Evolutionary conservation across 2,888 invertebrate species (phyloP).

Genomic region (Drosophila niveifrons): DNA sequence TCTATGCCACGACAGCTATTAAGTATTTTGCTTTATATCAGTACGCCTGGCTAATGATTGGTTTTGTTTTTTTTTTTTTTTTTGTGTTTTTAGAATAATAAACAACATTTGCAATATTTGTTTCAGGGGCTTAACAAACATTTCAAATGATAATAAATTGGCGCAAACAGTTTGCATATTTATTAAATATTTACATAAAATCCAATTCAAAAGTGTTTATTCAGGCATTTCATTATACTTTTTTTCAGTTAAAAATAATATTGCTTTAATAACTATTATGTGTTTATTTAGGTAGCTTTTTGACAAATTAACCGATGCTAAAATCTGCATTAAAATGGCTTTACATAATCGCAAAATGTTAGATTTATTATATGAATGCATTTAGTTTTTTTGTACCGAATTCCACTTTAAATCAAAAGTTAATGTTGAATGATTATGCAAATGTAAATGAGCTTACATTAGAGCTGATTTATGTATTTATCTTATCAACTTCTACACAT

Average conservation of each 20-base stretch:
- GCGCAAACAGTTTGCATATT: not conserved
- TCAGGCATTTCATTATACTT: not conserved
- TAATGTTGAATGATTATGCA: no score
- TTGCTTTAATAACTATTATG: constrained; percentile 1
- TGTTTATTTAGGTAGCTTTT: not conserved
- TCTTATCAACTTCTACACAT: not conserved
- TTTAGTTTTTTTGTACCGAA: no score
- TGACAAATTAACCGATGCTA: not conserved
- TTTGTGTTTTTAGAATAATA: not conserved
- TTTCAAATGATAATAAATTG: constrained; percentile 12
- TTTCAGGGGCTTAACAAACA: constrained; percentile 7
- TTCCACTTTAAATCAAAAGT: no score
- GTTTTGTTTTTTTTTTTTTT: not conserved
- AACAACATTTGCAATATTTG: constrained; percentile 5
- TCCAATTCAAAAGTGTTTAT: constrained; percentile 1
- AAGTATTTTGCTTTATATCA: not conserved
- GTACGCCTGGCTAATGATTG: not conserved
- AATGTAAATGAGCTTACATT: no score
- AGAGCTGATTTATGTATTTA: no score
- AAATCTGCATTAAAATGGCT: not conserved
- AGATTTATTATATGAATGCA: no score
- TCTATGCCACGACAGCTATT: not conserved
- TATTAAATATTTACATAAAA: constrained; percentile 12
- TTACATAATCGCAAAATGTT: not conserved
- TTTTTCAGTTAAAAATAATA: not conserved